A percentile compares a stretch with the other conserved stretches of the same genome.
These are phyloP conservation scores for Characodon lateralis DNA, from an alignment of 2,797 vertebrate species.

Conservation along the genomic window DNA sequence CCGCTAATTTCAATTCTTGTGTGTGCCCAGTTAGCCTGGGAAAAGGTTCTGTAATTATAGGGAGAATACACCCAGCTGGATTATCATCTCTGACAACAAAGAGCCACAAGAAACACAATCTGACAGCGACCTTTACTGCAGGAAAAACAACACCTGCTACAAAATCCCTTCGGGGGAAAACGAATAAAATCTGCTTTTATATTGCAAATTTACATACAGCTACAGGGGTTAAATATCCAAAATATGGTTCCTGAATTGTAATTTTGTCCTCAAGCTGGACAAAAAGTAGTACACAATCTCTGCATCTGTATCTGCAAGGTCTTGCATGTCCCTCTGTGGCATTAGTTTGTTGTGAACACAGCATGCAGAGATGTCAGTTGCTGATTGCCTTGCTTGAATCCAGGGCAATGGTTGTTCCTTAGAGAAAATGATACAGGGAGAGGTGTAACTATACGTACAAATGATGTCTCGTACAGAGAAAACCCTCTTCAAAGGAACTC, in stretches of 20 bases:
- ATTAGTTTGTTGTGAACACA: conserved; percentile 45
- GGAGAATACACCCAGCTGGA: conserved; percentile 50
- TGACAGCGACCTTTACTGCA: conserved; percentile 57
- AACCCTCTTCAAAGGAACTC: background rate
- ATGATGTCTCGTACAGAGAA: background rate
- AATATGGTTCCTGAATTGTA: background rate
- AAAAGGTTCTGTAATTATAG: conserved; percentile 53
- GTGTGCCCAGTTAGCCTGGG: conserved; percentile 42
- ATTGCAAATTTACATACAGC: background rate
- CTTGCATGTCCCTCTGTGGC: background rate
- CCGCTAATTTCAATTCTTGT: conserved; percentile 8
- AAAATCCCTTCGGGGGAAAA: conserved; percentile 12
- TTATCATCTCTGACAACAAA: conserved; percentile 66
- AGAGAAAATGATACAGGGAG: background rate
- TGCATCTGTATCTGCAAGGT: background rate
- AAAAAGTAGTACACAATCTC: background rate
- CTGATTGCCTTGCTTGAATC: conserved; percentile 23
- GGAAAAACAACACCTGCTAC: conserved; percentile 50
- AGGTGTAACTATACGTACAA: background rate
- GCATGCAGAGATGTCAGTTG: conserved; percentile 22
- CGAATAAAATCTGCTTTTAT: conserved; percentile 1
- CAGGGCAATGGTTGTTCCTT: conserved; percentile 7
- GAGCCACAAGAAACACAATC: conserved; percentile 60
- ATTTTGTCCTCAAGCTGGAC: background rate
- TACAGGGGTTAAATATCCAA: background rate